Conservation (phyloP, 2,113 vertebrate genomes). For the Zapornia atra region DNA sequence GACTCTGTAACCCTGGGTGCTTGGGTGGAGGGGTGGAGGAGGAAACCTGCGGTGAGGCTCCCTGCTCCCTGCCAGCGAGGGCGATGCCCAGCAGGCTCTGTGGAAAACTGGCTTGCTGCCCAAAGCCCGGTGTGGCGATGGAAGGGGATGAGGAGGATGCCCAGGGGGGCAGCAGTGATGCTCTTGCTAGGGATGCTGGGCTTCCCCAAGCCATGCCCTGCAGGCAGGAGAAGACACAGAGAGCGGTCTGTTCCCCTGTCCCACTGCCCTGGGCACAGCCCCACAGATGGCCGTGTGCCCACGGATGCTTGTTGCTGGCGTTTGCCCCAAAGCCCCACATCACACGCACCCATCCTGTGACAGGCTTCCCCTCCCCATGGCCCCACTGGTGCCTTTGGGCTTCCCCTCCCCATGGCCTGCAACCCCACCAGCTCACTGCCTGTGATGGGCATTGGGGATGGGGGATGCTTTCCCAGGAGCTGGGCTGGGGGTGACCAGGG, state of each 20-base stretch:
- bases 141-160: not conserved
- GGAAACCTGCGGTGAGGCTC: too few relatives aligned
- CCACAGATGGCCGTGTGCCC: fast-evolving
- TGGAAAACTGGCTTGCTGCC: fast-evolving
- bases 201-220: fast-evolving
- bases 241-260: fast-evolving
- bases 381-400: fast-evolving
- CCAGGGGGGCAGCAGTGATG: fast-evolving
- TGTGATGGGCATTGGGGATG: fast-evolving
- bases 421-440: fast-evolving
- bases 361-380: not conserved
- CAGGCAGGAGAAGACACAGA: fast-evolving
- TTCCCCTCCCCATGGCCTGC: fast-evolving
- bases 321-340: not conserved
- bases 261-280: fast-evolving
- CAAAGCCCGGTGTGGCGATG: fast-evolving
- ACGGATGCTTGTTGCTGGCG: not conserved
- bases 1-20: not conserved
- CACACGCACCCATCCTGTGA: fast-evolving
- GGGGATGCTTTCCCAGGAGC: not conserved
- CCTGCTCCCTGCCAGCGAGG: too few relatives aligned
- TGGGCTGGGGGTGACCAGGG: fast-evolving
- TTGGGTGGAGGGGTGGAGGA: not conserved
- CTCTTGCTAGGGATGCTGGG: not conserved
- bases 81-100: fast-evolving